These are phyloP conservation scores for Urophycis tenuis DNA, from an alignment of 2,797 vertebrate species.

Conservation along the genomic window DNA sequence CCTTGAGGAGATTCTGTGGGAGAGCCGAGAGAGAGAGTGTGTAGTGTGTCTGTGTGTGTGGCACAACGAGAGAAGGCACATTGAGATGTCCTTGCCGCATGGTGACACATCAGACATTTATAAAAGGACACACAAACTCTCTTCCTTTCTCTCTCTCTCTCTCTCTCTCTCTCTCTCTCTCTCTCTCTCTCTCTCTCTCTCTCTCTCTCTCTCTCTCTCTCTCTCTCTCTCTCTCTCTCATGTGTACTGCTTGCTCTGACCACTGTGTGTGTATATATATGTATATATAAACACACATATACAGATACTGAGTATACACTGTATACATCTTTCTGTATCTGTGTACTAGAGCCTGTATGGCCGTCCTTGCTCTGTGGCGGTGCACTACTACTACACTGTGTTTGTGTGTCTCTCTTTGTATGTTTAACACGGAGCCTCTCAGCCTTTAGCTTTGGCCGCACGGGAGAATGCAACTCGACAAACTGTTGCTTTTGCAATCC, in stretches of 20 bases:
- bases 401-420: not conserved
- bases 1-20: constrained; percentile 56
- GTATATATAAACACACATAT: no score
- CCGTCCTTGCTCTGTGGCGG: not conserved
- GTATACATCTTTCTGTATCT: not conserved
- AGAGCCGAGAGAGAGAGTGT: not conserved
- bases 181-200: no score
- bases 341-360: no score
- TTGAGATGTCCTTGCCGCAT: not conserved
- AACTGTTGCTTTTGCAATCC: not conserved
- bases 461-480: not conserved
- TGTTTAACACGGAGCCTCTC: not conserved
- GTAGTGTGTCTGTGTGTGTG: not conserved
- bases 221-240: not conserved
- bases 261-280: not conserved
- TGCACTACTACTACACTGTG: not conserved
- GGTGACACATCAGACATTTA: constrained; percentile 1
- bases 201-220: no score
- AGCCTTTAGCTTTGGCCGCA: not conserved
- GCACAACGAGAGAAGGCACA: not conserved
- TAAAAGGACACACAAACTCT: not conserved
- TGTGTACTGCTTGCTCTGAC: not conserved
- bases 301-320: not conserved
- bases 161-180: no score
- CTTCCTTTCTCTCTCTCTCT: not conserved